Evolutionary conservation across 2,888 invertebrate genomes (phyloP).

Genomic region (Bombyx huttoni): DNA sequence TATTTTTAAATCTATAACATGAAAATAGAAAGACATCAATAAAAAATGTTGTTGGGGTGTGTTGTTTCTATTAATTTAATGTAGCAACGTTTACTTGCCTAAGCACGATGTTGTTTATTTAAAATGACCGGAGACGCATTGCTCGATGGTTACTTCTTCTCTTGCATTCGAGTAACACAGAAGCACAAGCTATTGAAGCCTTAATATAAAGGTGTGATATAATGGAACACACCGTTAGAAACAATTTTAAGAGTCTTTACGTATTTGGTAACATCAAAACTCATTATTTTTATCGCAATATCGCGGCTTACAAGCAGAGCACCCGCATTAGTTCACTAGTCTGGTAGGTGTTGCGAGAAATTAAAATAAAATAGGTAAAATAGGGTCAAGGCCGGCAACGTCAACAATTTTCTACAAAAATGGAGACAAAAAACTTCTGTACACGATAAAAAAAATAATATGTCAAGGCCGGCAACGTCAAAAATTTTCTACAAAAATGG

Average conservation of each 20-base stretch:
- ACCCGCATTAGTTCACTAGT: slow-evolving; percentile 21
- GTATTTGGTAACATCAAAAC: background rate
- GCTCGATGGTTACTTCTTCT: background rate
- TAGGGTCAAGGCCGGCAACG: slow-evolving; percentile 14
- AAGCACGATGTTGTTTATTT: background rate
- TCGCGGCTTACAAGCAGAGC: slow-evolving; percentile 4
- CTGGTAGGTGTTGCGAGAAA: slow-evolving; percentile 14
- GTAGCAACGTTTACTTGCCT: background rate
- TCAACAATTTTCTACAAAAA: background rate
- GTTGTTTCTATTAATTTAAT: background rate
- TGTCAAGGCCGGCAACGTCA: slow-evolving; percentile 13
- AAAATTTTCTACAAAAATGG: background rate
- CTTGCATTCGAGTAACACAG: background rate
- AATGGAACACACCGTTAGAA: background rate
- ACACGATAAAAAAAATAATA: background rate
- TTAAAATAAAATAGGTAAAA: slow-evolving; percentile 11
- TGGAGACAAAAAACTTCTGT: background rate
- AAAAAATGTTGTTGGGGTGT: background rate
- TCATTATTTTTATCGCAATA: background rate
- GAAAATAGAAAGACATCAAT: too few species aligned
- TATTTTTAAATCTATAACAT: too few species aligned
- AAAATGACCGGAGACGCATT: background rate
- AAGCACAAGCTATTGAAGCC: background rate
- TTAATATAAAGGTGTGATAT: background rate
- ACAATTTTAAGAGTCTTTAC: background rate